Evolutionary conservation across 23 tunicate genomes (phyloP).

Genomic region (Botrylloides violaceus): DNA sequence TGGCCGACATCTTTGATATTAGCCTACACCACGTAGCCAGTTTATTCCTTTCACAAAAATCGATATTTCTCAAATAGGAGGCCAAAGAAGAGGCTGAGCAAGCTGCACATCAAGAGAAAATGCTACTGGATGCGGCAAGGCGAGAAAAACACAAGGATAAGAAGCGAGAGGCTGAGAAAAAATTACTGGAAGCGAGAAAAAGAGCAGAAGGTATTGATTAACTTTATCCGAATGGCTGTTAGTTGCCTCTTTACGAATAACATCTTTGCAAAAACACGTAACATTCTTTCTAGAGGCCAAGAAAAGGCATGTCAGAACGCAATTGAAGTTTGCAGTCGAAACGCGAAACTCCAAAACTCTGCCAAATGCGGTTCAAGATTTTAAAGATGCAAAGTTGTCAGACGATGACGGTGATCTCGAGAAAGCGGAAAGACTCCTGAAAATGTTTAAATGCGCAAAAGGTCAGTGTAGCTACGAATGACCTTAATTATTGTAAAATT

Average conservation of each 20-base stretch:
- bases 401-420: conserved; percentile 37
- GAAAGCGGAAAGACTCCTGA: conserved; percentile 44
- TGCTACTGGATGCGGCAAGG: conserved; percentile 5
- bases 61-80: neutral
- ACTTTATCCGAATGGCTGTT: too few relatives aligned
- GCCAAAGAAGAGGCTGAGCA: conserved; percentile 3
- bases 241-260: too few relatives aligned
- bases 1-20: too few relatives aligned
- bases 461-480: too few relatives aligned
- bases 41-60: too few relatives aligned
- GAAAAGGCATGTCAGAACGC: conserved; percentile 16
- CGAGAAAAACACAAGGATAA: neutral
- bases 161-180: conserved; percentile 9
- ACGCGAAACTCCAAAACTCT: conserved; percentile 14
- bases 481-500: too few relatives aligned
- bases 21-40: too few relatives aligned
- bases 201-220: conserved; percentile 38
- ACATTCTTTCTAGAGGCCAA: conserved; percentile 14
- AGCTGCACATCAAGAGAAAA: conserved; percentile 13
- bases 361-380: conserved; percentile 38
- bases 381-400: conserved; percentile 30
- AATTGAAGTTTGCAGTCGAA: conserved; percentile 51
- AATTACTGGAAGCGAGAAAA: conserved; percentile 6
- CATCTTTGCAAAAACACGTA: too few relatives aligned
- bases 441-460: conserved; percentile 64